Evolutionary conservation across 2,888 invertebrate species (phyloP), one percentile per base, ranked within the genome.

Genomic region (Tachystola acroxantha): DNA sequence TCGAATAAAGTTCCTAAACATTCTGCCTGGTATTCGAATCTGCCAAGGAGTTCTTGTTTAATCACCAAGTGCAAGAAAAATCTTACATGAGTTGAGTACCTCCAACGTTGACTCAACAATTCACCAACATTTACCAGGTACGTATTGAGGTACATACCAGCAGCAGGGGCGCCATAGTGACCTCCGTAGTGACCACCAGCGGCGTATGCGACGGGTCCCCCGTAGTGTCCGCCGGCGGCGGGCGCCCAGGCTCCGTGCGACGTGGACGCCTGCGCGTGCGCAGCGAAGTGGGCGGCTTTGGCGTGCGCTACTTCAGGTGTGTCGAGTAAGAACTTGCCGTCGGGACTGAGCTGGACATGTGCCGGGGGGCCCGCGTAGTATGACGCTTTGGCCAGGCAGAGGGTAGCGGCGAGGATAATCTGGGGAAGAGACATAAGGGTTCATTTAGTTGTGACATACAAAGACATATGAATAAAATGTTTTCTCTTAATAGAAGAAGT

Each of bases 281-380:
- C 88, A 0, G 84, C 84, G 7, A 79, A 57, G 42, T 87, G 87
- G 0, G 84, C 84, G 6, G 84, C 82, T 46, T 80, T 84, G 2
- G 88, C 88, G 67, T 87, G 87, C 10, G 87, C 84, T 2, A 88
- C 88, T 53, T 87, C 88, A 1, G 88, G 87, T 7, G 88, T 88
- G 62, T 91, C 91, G 27, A 91, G 53, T 25, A 88, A 52, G 57
- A 76, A 72, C 44, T 86, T 79, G 63, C 88, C 88, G 48, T 91
- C 91, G 1, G 75, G 68, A 46, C 82, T 86, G 3, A 88, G 75
- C 46, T 82, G 81, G 46, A 87, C 55, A 50, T 67, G 84, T 12
- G 84, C 88, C 48, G 76, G 87, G 39, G 80, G 82, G 50, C 74
- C 88, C 47, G 73, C 81, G 79, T 74, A 88, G 67, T 79, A 87